These are phyloP conservation scores for Siniperca knerii DNA, from an alignment of 2,113 vertebrate species.

Conservation along the genomic window DNA sequence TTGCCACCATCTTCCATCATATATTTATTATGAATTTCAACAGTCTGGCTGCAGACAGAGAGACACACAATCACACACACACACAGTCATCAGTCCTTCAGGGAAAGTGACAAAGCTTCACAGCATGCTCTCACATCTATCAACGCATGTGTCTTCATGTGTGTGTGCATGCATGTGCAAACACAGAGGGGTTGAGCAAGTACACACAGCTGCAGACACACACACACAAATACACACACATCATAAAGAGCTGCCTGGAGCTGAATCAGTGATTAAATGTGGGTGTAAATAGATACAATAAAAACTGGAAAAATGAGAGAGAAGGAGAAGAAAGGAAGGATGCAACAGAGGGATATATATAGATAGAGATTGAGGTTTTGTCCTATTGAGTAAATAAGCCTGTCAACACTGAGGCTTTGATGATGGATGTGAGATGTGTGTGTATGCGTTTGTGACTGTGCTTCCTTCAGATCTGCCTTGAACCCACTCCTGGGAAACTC, in stretches of 20 bases:
- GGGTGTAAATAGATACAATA: slow-evolving; percentile 55
- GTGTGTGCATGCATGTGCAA: background rate
- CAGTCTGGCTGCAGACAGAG: slow-evolving; percentile 15
- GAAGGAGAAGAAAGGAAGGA: slow-evolving; percentile 39
- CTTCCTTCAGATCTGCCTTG: slow-evolving; percentile 31
- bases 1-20: background rate
- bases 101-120: slow-evolving; percentile 42
- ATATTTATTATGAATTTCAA: slow-evolving; percentile 3
- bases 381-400: slow-evolving; percentile 67
- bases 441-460: background rate
- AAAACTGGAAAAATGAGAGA: slow-evolving; percentile 36
- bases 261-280: slow-evolving; percentile 51
- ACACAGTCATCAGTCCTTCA: slow-evolving; percentile 29
- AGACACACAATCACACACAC: slow-evolving; percentile 3
- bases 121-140: slow-evolving; percentile 28
- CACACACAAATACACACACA: background rate
- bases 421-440: slow-evolving; percentile 60
- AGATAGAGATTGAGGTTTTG: slow-evolving; percentile 57
- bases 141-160: background rate
- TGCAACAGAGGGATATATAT: slow-evolving; percentile 58
- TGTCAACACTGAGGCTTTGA: slow-evolving; percentile 69
- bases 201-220: slow-evolving; percentile 12
- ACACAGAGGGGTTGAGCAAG: slow-evolving; percentile 9
- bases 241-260: slow-evolving; percentile 43
- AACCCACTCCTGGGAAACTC: slow-evolving; percentile 53